Conservation (phyloP, 2,888 invertebrate species). For the Osmoderma eremita region DNA sequence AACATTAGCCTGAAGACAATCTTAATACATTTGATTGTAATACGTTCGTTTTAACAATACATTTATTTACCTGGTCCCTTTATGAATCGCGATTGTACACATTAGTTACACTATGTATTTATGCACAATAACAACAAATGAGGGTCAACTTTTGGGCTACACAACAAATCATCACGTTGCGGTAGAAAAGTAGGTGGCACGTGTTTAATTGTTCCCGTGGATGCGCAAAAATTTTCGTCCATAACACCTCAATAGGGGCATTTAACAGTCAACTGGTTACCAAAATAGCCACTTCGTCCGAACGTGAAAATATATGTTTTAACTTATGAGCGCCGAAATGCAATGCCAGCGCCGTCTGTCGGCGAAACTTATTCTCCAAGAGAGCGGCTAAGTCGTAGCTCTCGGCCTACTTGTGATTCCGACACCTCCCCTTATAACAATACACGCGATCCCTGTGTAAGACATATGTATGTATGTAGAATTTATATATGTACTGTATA, state of each 20-base stretch:
- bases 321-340: conserved; percentile 41
- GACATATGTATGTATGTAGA: conserved; percentile 1
- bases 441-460: conserved; percentile 38
- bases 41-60: neutral
- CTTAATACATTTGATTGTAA: neutral
- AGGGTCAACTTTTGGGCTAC: conserved; percentile 27
- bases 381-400: conserved; percentile 37
- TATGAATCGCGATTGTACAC: conserved; percentile 2
- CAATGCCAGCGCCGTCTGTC: conserved; percentile 40
- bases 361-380: conserved; percentile 32
- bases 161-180: conserved; percentile 1
- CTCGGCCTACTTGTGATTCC: conserved; percentile 44
- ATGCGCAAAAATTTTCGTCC: neutral
- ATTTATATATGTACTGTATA: neutral
- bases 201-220: conserved; percentile 6
- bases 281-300: conserved; percentile 36
- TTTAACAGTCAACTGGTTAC: conserved; percentile 35
- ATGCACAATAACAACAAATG: conserved; percentile 33
- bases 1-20: too few relatives aligned
- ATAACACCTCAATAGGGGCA: conserved; percentile 16
- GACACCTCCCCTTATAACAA: conserved; percentile 41
- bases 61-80: conserved; percentile 26
- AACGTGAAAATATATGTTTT: conserved; percentile 37
- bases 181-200: conserved; percentile 1
- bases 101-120: conserved; percentile 17